phyloP scores from a whole-genome alignment of 2,888 invertebrate species.

The Asteroscopus sphinx region DNA sequence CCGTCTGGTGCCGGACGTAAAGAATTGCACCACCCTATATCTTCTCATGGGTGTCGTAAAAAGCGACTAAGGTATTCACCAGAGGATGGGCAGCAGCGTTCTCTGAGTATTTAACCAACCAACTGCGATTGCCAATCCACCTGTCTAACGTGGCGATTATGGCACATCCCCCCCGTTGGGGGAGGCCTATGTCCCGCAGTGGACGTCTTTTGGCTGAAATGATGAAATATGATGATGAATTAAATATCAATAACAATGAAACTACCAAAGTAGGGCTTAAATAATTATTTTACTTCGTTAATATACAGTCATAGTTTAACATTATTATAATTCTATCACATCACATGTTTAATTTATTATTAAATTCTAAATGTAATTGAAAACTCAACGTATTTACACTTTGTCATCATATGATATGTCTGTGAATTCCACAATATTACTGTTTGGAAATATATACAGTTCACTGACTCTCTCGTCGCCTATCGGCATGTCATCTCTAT shows the following conservation, averaged over 20 bases:
- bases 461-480: conserved; percentile 84
- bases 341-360: conserved; percentile 56
- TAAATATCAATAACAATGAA: conserved; percentile 11
- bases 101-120: no score
- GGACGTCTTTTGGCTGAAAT: no score
- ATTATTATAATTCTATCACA: conserved; percentile 60
- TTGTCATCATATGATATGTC: conserved; percentile 83
- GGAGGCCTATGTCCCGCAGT: no score
- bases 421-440: conserved; percentile 84
- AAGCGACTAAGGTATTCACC: no score
- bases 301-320: conserved; percentile 40
- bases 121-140: no score
- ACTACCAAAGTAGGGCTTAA: conserved; percentile 17
- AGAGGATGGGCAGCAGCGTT: no score
- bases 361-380: conserved; percentile 56
- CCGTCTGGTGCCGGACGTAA: no score
- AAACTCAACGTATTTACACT: conserved; percentile 72
- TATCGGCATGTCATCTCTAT: conserved; percentile 69
- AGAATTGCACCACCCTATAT: no score
- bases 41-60: no score
- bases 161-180: no score
- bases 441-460: conserved; percentile 85
- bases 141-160: no score
- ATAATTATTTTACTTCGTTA: conserved; percentile 40
- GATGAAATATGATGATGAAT: no score